These are phyloP conservation scores for Leucania comma DNA, from an alignment of 2,888 invertebrate species.

Conservation along the genomic window DNA sequence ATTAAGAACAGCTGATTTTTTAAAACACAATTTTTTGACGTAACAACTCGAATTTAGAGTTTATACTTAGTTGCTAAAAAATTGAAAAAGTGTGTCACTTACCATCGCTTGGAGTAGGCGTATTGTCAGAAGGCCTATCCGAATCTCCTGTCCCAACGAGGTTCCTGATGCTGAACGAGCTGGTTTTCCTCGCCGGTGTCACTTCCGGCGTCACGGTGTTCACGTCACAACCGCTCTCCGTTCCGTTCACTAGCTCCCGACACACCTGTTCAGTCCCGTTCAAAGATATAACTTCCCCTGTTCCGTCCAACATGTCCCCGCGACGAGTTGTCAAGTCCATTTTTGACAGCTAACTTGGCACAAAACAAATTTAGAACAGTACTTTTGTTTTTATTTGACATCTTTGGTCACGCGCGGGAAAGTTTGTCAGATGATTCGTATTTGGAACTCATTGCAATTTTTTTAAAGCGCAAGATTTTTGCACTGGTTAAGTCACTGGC, in stretches of 20 bases:
- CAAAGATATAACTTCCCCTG: conserved; percentile 67
- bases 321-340: conserved; percentile 89
- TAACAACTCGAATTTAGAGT: neutral
- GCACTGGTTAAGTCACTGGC: conserved; percentile 57
- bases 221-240: conserved; percentile 79
- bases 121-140: conserved; percentile 80
- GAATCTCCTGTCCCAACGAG: conserved; percentile 84
- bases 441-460: conserved; percentile 68
- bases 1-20: neutral
- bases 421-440: conserved; percentile 61
- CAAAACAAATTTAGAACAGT: conserved; percentile 64
- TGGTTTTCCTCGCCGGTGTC: conserved; percentile 79
- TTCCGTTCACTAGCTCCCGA: conserved; percentile 79
- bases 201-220: conserved; percentile 78
- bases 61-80: neutral
- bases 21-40: neutral
- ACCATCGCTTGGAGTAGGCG: conserved; percentile 79
- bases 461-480: conserved; percentile 26
- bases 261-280: conserved; percentile 80
- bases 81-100: conserved; percentile 61
- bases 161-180: conserved; percentile 85
- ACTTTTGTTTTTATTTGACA: conserved; percentile 68
- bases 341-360: conserved; percentile 70
- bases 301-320: conserved; percentile 77
- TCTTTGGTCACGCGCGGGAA: conserved; percentile 66